These are phyloP conservation scores for Ataeniobius toweri DNA, from an alignment of 2,797 vertebrate species.

Conservation along the genomic window DNA sequence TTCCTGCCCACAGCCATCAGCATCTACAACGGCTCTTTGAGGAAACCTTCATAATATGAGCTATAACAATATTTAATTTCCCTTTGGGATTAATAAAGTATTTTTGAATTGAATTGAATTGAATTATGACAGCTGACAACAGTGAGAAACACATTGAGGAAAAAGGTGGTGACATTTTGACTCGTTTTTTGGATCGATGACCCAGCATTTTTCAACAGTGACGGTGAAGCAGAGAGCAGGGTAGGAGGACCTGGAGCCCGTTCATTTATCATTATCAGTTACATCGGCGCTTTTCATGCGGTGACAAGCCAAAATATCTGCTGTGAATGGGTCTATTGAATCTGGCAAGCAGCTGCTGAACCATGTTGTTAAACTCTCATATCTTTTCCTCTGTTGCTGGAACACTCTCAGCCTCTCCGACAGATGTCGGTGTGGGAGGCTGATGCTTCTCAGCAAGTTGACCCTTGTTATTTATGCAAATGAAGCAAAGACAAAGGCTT, in stretches of 20 bases:
- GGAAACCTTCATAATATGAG: too few relatives aligned
- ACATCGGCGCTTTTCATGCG: slow-evolving; percentile 8
- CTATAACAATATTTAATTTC: too few relatives aligned
- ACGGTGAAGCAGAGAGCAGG: slow-evolving; percentile 6
- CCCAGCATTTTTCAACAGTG: slow-evolving; percentile 1
- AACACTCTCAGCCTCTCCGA: slow-evolving; percentile 8
- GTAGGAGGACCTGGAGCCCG: background rate
- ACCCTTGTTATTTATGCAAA: slow-evolving; percentile 14
- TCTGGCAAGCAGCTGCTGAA: slow-evolving; percentile 12
- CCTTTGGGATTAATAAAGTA: too few relatives aligned
- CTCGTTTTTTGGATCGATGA: background rate
- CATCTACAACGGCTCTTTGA: too few relatives aligned
- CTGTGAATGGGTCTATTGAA: slow-evolving; percentile 4
- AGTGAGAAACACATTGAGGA: background rate
- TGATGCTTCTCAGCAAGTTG: background rate
- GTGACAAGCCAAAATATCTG: slow-evolving; percentile 2
- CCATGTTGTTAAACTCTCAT: background rate
- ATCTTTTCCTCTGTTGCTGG: slow-evolving; percentile 4
- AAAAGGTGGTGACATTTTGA: slow-evolving; percentile 11
- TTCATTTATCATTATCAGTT: slow-evolving; percentile 15
- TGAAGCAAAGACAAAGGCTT: slow-evolving; percentile 9
- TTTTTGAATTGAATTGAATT: too few relatives aligned
- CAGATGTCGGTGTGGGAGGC: slow-evolving; percentile 3
- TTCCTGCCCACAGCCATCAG: too few relatives aligned
- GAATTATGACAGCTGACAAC: slow-evolving; percentile 7